phyloP scores from a whole-genome alignment of 1,140 invertebrate genomes.

The Chironomus tepperi region DNA sequence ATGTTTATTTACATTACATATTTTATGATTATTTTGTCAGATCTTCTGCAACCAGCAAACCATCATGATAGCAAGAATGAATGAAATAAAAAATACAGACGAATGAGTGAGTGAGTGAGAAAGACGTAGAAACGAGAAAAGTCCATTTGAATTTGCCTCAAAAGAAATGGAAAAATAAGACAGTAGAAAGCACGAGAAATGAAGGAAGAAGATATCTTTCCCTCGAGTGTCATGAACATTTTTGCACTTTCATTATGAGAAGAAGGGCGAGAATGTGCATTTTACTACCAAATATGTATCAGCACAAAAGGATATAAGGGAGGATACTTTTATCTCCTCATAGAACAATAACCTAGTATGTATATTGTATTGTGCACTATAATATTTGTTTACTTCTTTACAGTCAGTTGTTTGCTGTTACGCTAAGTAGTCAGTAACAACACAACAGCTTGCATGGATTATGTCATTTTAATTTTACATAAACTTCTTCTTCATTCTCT shows the following conservation, averaged over 20 bases:
- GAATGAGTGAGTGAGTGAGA: no score
- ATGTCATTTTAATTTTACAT: not conserved
- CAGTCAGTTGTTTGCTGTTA: no score
- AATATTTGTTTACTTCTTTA: no score
- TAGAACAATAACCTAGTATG: no score
- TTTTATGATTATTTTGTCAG: not conserved
- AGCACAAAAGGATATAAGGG: no score
- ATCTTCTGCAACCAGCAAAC: no score
- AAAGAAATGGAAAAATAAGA: not conserved
- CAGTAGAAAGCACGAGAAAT: not conserved
- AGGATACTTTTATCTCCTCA: no score
- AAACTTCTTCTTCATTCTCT: not conserved
- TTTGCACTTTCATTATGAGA: not conserved
- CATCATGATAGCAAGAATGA: no score
- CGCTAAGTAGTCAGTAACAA: no score
- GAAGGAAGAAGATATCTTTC: not conserved
- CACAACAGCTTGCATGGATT: not conserved
- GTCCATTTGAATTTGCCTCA: slow-evolving; percentile 7
- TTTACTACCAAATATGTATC: not conserved
- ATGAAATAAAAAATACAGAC: no score
- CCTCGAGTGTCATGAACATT: slow-evolving; percentile 1
- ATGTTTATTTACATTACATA: slow-evolving; percentile 10
- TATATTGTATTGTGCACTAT: no score
- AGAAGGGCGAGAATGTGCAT: not conserved
- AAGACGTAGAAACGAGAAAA: not conserved